These are phyloP conservation scores for Caenorhabditis zanzibari DNA, from an alignment of 2,888 invertebrate genomes.

Conservation along the genomic window DNA sequence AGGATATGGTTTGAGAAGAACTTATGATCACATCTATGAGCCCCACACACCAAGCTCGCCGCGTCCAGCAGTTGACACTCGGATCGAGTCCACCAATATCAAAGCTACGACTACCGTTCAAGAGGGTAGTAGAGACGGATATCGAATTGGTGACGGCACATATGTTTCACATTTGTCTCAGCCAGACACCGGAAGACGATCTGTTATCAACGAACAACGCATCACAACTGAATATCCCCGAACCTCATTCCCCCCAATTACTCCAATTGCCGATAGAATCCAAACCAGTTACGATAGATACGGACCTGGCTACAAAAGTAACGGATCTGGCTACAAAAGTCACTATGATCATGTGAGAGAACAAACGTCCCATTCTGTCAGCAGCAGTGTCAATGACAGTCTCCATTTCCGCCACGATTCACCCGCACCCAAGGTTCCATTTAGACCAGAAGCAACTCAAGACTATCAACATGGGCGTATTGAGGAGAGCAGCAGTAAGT, in stretches of 20 bases:
- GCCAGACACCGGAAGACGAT: not conserved
- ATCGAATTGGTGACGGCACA: not conserved
- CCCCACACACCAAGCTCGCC: not conserved
- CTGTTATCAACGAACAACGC: not conserved
- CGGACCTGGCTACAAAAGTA: not conserved
- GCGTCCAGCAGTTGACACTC: not conserved
- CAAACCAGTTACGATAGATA: not conserved
- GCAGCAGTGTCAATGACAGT: constrained; percentile 4
- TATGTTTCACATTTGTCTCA: too few species aligned
- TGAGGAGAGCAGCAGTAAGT: constrained; percentile 28
- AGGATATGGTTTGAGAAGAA: constrained; percentile 5
- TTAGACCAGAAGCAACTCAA: not conserved
- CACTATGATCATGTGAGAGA: not conserved
- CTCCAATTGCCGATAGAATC: not conserved
- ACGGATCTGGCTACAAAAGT: not conserved
- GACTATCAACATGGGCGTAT: not conserved
- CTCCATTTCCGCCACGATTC: not conserved
- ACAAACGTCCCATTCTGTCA: not conserved
- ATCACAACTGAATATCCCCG: not conserved
- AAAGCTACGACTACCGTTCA: too few species aligned
- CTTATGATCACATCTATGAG: not conserved
- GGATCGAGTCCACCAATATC: not conserved
- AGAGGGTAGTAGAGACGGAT: too few species aligned
- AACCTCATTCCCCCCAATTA: not conserved
- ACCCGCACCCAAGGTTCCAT: not conserved